Evolutionary conservation across 2,113 vertebrate genomes (phyloP), one percentile per base, ranked within the genome.

Genomic region (Hippopotamus amphibius): DNA sequence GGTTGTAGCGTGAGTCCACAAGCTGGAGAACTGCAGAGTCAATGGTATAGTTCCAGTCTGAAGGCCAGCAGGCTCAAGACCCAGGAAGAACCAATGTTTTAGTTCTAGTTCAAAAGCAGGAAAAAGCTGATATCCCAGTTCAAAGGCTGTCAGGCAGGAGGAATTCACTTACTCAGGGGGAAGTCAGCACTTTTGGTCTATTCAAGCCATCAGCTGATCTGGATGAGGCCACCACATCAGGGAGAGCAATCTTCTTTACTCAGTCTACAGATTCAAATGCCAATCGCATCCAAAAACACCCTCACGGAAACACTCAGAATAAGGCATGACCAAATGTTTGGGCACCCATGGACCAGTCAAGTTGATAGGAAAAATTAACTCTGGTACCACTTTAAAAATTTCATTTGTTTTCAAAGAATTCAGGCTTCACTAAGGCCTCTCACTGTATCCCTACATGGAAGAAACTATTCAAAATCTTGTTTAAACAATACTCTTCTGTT

Each of bases 401-500:
- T 21, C 24, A 74, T 79, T 83, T 93, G 22, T 89, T 96, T 95
- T 87, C 46, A 69, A 90, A 59, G 43, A 91, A 65, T 43, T 9
- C 3, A 81, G 55, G 6, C 30, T 96, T 93, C 95, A 50, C 77
- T 88, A 41, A 96, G 41, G 7, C 59, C 28, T 53, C 74, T 93
- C 57, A 57, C 8, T 46, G 2, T 50, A 88, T 17, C 59, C 77
- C 50, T 85, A 24, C 50, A 22, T 65, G 30, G 48, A 72, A 50
- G 57, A 90, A 93, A 93, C 7, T 13, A 65, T 74, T 95, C 77
- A 95, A 90, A 93, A 90, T 93, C 69, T 66, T 68, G 3, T 90
- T 96, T 94, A 86, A 96, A 97, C 90, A 95, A 93, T 59, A 57
- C n/a, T 76, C 68, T 93, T 86, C 96, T 97, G 89, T 96, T 96